A percentile compares a stretch with the other conserved stretches of the same genome.
phyloP scores from a whole-genome alignment of 2,797 vertebrate genomes.

The Melanotaenia parkinsoni region DNA sequence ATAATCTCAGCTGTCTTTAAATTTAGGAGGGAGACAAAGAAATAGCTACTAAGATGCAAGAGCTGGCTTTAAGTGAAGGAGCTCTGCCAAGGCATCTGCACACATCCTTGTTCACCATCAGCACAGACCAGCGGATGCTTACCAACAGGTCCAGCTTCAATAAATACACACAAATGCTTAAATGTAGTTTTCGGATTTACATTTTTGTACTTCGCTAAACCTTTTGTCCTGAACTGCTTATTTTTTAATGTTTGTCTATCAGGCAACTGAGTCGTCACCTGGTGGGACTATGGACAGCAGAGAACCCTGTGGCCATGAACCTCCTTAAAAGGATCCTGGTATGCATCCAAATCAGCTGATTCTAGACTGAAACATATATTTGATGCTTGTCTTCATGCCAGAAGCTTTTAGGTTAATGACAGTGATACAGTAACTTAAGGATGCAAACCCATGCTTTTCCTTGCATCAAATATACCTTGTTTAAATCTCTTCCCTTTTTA shows the following conservation, averaged over 20 bases:
- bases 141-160: slow-evolving; percentile 91
- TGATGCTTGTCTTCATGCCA: slow-evolving; percentile 16
- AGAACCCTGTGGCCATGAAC: slow-evolving; percentile 93
- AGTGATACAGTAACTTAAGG: background rate
- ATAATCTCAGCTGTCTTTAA: slow-evolving; percentile 6
- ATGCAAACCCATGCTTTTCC: slow-evolving; percentile 11
- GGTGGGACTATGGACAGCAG: slow-evolving; percentile 97
- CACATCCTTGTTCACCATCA: slow-evolving; percentile 97
- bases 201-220: background rate
- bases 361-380: slow-evolving; percentile 10
- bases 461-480: slow-evolving; percentile 15
- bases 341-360: slow-evolving; percentile 8
- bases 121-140: slow-evolving; percentile 97
- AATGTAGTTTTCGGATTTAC: background rate
- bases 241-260: slow-evolving; percentile 14
- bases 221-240: background rate
- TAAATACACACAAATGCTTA: slow-evolving; percentile 6
- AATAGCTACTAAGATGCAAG: slow-evolving; percentile 99
- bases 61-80: slow-evolving; percentile 97
- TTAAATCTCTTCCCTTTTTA: slow-evolving; percentile 8
- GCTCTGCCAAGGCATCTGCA: slow-evolving; percentile 96
- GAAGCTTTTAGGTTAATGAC: slow-evolving; percentile 34
- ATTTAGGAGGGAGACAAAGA: slow-evolving; percentile 97
- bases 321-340: slow-evolving; percentile 98
- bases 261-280: slow-evolving; percentile 98